phyloP scores from a whole-genome alignment of 2,797 vertebrate genomes.

The Lacerta agilis region DNA sequence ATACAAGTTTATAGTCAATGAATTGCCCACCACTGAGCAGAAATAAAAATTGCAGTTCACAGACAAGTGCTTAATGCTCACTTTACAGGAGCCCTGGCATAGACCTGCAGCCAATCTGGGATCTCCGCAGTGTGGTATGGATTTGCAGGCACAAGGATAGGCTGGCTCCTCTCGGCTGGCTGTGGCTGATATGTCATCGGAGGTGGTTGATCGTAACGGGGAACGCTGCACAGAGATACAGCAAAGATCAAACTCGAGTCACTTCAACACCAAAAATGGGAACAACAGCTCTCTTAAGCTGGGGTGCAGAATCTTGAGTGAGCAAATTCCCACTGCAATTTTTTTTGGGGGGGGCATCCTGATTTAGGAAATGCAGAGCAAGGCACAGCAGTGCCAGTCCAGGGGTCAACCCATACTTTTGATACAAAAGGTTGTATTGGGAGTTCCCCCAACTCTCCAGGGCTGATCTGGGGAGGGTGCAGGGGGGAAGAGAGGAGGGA shows the following conservation, averaged over 20 bases:
- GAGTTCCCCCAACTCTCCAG: no score
- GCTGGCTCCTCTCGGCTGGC: constrained; percentile 88
- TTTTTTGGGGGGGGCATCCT: no score
- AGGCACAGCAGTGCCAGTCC: no score
- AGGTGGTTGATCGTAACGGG: constrained; percentile 95
- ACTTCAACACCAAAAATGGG: background rate
- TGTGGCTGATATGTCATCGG: constrained; percentile 92
- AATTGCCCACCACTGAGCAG: no score
- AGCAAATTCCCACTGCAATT: background rate
- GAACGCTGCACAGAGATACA: constrained; percentile 81
- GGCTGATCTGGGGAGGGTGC: no score
- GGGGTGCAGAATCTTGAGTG: no score
- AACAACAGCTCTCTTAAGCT: background rate
- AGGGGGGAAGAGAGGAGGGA: no score
- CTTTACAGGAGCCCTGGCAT: constrained; percentile 96
- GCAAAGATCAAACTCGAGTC: background rate
- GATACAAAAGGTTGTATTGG: background rate
- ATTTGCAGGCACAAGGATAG: constrained; percentile 95
- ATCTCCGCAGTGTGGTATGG: constrained; percentile 97
- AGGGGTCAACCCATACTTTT: background rate
- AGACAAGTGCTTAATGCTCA: constrained; percentile 74
- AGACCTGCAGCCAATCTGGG: constrained; percentile 99
- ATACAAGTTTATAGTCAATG: no score
- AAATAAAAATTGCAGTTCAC: background rate
- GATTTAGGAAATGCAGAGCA: no score